Conservation (phyloP, 2,797 vertebrate genomes). For the Eulemur mongoz region DNA sequence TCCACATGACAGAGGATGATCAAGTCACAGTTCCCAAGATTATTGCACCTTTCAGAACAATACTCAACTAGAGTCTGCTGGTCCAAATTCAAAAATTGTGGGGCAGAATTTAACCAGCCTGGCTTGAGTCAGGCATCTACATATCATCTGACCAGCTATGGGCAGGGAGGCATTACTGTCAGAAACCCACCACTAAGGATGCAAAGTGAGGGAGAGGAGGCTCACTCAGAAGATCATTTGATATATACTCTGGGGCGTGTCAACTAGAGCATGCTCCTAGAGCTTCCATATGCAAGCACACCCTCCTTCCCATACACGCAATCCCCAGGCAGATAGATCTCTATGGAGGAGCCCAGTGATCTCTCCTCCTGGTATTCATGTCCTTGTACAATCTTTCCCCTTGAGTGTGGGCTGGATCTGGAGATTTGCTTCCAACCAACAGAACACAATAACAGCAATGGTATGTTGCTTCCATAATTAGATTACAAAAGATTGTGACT, state of each 20-base stretch:
- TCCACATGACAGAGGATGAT: not conserved
- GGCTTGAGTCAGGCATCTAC: not conserved
- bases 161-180: not conserved
- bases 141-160: not conserved
- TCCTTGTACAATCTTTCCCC: not conserved
- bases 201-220: not conserved
- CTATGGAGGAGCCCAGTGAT: not conserved
- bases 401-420: not conserved
- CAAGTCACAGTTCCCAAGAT: not conserved
- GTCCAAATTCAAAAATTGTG: not conserved
- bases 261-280: not conserved
- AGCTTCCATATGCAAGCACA: not conserved
- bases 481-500: not conserved
- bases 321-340: not conserved
- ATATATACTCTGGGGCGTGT: not conserved
- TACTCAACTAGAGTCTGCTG: not conserved
- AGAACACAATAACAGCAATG: not conserved
- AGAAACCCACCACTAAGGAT: not conserved
- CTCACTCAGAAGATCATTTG: not conserved
- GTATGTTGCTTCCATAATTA: not conserved
- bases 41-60: not conserved
- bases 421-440: not conserved
- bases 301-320: not conserved
- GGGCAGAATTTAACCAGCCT: not conserved
- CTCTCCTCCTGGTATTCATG: not conserved